These are phyloP conservation scores for Erebia palarica DNA, from an alignment of 2,888 invertebrate species.

Conservation along the genomic window DNA sequence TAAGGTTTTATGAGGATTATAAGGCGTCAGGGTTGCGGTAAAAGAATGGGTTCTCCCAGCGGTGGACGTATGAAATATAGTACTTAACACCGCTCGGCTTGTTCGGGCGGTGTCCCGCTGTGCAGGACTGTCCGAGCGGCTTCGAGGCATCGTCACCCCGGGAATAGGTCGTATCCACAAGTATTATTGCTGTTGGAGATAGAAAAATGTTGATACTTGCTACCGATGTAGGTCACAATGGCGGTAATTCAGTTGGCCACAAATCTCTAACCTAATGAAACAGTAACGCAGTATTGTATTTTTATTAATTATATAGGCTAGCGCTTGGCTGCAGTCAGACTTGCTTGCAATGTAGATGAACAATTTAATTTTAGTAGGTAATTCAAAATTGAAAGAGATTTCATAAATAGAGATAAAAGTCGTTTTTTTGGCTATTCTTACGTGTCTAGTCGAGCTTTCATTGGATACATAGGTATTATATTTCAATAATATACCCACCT, in stretches of 20 bases:
- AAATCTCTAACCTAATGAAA: too few relatives aligned
- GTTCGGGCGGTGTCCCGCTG: conserved; percentile 63
- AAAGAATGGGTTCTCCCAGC: conserved; percentile 67
- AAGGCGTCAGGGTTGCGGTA: conserved; percentile 57
- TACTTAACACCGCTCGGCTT: conserved; percentile 76
- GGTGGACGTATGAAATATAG: conserved; percentile 73
- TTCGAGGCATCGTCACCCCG: conserved; percentile 43
- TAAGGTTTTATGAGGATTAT: conserved; percentile 63
- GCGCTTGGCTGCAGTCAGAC: too few relatives aligned
- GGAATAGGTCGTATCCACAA: conserved; percentile 19
- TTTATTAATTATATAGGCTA: too few relatives aligned
- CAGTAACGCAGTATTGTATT: too few relatives aligned
- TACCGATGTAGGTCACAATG: conserved; percentile 4
- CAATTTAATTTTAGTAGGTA: too few relatives aligned
- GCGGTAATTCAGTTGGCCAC: background rate
- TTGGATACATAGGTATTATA: too few relatives aligned
- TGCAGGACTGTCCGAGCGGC: conserved; percentile 43
- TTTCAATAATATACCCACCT: too few relatives aligned
- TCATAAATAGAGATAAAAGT: too few relatives aligned
- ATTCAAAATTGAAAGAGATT: too few relatives aligned
- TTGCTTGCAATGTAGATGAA: too few relatives aligned
- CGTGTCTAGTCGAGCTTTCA: too few relatives aligned
- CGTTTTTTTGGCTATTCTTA: too few relatives aligned
- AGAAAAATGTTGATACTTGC: conserved; percentile 10
- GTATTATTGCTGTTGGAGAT: conserved; percentile 15